A percentile compares a stretch with the other conserved stretches of the same genome.
phyloP scores from a whole-genome alignment of 2,888 invertebrate genomes.

The Alentia gelatinosa region DNA sequence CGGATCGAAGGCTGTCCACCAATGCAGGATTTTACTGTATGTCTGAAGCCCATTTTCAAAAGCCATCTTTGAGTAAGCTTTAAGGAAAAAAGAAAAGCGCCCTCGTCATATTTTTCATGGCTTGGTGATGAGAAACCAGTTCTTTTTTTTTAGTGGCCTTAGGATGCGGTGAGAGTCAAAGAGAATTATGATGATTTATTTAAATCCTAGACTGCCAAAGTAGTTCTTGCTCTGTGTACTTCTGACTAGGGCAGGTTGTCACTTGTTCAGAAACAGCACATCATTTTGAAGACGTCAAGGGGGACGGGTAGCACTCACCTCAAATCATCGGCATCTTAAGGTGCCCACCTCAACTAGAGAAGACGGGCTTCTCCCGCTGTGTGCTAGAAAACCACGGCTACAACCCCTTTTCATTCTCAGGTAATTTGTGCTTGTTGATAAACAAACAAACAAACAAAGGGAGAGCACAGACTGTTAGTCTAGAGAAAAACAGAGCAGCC shows the following conservation, averaged over 20 bases:
- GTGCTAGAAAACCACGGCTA: not conserved
- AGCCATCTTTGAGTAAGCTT: no score
- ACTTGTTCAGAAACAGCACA: not conserved
- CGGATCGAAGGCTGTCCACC: no score
- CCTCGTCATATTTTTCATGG: no score
- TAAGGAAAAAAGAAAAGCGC: no score
- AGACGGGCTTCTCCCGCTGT: not conserved
- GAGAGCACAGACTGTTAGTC: not conserved
- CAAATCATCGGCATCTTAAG: not conserved
- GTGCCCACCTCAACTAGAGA: not conserved
- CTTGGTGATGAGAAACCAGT: no score
- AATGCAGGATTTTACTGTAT: no score
- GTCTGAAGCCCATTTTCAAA: no score
- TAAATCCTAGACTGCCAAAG: not conserved
- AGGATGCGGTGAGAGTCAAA: no score
- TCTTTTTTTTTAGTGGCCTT: no score
- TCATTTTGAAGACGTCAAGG: not conserved
- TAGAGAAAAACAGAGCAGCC: not conserved
- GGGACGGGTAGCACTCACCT: not conserved
- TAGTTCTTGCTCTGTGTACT: not conserved
- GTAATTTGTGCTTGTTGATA: slow-evolving; percentile 4
- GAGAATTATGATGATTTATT: not conserved
- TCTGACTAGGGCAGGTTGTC: not conserved
- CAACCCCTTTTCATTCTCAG: not conserved
- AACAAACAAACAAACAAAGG: not conserved